phyloP scores from a whole-genome alignment of 2,888 invertebrate genomes.

The Myopa testacea region DNA sequence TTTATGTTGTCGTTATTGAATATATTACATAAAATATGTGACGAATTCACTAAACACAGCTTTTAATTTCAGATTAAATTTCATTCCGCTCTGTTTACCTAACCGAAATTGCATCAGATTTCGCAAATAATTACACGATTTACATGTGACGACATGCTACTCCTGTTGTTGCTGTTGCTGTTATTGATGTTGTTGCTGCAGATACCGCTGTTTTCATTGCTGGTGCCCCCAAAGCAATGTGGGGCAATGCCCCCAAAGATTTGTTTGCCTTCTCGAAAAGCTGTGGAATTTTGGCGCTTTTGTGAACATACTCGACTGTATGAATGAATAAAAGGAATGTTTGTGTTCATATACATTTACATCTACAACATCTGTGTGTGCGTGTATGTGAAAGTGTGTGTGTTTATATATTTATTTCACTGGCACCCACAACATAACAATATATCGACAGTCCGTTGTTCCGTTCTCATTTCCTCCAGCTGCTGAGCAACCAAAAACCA shows the following conservation, averaged over 20 bases:
- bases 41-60: background rate
- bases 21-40: background rate
- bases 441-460: background rate
- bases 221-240: background rate
- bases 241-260: too few relatives aligned
- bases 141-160: background rate
- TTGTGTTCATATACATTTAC: background rate
- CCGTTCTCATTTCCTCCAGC: background rate
- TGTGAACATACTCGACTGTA: background rate
- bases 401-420: background rate
- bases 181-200: background rate
- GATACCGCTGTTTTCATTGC: background rate
- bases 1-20: background rate
- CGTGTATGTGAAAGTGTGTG: background rate
- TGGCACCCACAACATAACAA: background rate
- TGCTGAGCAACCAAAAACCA: background rate
- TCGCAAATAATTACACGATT: background rate
- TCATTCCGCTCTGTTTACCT: background rate
- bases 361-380: background rate
- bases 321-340: background rate
- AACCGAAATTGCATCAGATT: background rate
- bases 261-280: background rate
- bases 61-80: background rate
- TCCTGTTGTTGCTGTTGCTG: background rate
- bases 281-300: background rate